Percentiles rank a stretch among this genome's conserved stretches.
Evolutionary conservation across 2,113 vertebrate genomes (phyloP).

Genomic region (Ptilonorhynchus violaceus): DNA sequence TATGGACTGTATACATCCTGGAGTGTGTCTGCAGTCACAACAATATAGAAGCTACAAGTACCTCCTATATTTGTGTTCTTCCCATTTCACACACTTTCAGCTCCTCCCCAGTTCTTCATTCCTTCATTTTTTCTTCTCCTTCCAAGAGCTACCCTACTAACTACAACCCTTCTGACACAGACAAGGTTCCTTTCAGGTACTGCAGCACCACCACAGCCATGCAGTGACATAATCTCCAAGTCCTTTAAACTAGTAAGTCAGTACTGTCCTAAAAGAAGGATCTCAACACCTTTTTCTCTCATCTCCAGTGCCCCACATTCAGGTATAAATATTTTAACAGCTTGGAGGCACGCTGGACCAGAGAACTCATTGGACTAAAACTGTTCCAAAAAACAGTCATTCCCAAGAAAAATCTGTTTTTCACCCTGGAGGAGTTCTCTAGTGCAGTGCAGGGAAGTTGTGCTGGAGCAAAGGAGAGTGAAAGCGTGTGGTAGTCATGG

Average conservation of each 20-base stretch:
- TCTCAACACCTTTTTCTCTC: not conserved
- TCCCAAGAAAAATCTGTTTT: not conserved
- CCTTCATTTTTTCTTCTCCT: not conserved
- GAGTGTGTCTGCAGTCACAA: not conserved
- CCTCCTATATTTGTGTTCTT: not conserved
- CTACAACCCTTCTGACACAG: not conserved
- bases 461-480: not conserved
- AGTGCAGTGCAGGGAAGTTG: not conserved
- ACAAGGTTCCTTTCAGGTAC: not conserved
- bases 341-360: accelerated
- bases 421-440: not conserved
- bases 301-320: not conserved
- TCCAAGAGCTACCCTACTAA: not conserved
- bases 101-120: not conserved
- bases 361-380: not conserved
- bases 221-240: not conserved
- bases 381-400: accelerated
- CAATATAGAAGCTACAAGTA: not conserved
- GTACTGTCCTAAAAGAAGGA: not conserved
- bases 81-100: not conserved
- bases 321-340: not conserved
- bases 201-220: not conserved
- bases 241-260: not conserved
- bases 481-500: not conserved
- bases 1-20: not conserved